Conservation (phyloP, 1,140 invertebrate genomes). For the Chlorops oryzae region DNA sequence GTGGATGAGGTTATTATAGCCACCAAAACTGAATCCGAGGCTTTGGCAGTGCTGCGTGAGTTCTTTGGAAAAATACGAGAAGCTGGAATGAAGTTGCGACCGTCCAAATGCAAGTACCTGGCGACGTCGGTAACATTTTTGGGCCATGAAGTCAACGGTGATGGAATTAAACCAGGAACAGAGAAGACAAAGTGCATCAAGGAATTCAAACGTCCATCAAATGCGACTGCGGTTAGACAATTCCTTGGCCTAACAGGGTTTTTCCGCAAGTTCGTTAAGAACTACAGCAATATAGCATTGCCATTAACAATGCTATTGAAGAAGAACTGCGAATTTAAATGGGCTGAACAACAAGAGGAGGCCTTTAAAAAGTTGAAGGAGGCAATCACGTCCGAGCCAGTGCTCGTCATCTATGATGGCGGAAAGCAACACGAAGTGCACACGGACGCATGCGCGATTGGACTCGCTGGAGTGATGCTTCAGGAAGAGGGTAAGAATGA, state of each 20-base stretch:
- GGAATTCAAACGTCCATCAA: constrained; percentile 13
- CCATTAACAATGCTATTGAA: constrained; percentile 18
- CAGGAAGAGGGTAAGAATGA: constrained; percentile 31
- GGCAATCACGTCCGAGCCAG: constrained; percentile 10
- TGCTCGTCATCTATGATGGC: constrained; percentile 16
- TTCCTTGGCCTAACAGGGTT: constrained; percentile 21
- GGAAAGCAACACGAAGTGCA: constrained; percentile 22
- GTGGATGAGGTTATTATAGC: constrained; percentile 27
- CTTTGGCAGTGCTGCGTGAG: no score
- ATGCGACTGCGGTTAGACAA: constrained; percentile 14
- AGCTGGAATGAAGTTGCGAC: no score
- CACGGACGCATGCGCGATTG: constrained; percentile 26
- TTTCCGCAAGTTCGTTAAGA: constrained; percentile 23
- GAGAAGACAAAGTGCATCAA: constrained; percentile 15
- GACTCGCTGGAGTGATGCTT: constrained; percentile 33
- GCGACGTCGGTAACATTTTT: constrained; percentile 14
- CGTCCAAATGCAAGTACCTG: neutral
- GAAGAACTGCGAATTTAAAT: constrained; percentile 17
- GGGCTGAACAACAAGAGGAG: constrained; percentile 1
- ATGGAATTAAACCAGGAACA: constrained; percentile 21
- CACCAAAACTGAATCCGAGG: neutral
- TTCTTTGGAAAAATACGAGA: no score
- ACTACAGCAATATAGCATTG: constrained; percentile 21
- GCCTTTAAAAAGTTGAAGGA: constrained; percentile 14
- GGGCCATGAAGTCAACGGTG: constrained; percentile 18